Evolutionary conservation across 2,113 vertebrate species (phyloP).

Genomic region (Zootoca vivipara): DNA sequence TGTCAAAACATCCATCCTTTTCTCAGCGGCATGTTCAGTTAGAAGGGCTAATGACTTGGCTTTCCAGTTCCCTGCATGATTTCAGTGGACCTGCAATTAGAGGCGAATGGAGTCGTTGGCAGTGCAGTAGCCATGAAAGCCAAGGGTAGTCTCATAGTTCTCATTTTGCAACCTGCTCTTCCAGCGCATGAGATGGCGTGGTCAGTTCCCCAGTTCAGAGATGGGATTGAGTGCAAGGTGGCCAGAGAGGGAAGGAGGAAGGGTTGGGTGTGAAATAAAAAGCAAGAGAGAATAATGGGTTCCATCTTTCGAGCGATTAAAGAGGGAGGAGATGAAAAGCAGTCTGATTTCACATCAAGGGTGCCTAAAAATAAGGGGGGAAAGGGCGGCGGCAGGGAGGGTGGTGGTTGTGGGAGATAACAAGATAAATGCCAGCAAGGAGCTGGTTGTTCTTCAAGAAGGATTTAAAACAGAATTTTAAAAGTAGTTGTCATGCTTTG

Average conservation of each 20-base stretch:
- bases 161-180: constrained; percentile 29
- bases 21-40: constrained; percentile 52
- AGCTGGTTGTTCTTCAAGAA: constrained; percentile 6
- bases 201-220: background rate
- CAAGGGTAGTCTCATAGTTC: constrained; percentile 54
- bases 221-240: background rate
- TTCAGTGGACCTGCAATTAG: constrained; percentile 53
- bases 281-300: background rate
- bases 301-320: background rate
- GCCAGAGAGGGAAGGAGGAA: accelerated
- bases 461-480: constrained; percentile 1
- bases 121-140: background rate
- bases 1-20: constrained; percentile 54
- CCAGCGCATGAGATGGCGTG: constrained; percentile 26
- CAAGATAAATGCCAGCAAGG: constrained; percentile 33
- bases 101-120: constrained; percentile 50
- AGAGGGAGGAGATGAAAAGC: background rate
- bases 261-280: background rate
- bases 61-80: constrained; percentile 45
- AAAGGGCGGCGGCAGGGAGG: constrained; percentile 1
- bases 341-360: constrained; percentile 28
- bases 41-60: constrained; percentile 64
- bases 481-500: constrained; percentile 49
- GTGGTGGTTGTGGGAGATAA: background rate
- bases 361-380: background rate